Evolutionary conservation across 2,113 vertebrate species (phyloP).

Genomic region (Daubentonia madagascariensis): DNA sequence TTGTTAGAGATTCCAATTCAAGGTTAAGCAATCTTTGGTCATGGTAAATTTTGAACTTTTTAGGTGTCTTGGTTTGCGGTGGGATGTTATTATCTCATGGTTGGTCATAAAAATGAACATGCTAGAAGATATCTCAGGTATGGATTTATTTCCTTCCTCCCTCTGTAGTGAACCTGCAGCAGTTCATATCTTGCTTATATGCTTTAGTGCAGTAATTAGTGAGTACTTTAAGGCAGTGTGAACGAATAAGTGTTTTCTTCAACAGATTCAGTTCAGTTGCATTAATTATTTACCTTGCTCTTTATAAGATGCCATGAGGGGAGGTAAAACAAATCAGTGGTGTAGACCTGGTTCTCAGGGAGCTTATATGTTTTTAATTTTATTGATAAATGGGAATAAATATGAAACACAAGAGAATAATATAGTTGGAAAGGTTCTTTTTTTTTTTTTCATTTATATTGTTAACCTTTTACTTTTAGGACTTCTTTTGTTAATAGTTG

Average conservation of each 20-base stretch:
- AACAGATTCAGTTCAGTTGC: background rate
- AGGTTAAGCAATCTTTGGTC: background rate
- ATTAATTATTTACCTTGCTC: background rate
- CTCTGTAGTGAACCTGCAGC: background rate
- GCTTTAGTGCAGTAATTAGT: background rate
- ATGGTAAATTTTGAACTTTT: conserved; percentile 58
- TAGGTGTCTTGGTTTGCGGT: conserved; percentile 99
- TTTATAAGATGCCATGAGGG: background rate
- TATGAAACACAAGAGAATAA: background rate
- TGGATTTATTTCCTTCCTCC: background rate
- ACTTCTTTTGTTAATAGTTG: conserved; percentile 1
- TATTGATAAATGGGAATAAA: background rate
- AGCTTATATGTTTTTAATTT: background rate
- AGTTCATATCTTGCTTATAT: background rate
- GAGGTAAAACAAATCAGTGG: background rate
- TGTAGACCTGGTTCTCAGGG: background rate
- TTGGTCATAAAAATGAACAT: conserved; percentile 98
- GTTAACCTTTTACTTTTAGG: background rate
- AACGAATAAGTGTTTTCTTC: background rate
- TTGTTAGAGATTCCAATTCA: background rate
- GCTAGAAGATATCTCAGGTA: conserved; percentile 98
- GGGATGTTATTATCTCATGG: conserved; percentile 99
- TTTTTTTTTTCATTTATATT: conserved; percentile 3
- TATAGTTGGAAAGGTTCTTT: background rate
- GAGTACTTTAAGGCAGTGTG: background rate